Evolutionary conservation across 2,888 invertebrate species (phyloP).

Genomic region (Leptopilina drosophilae): DNA sequence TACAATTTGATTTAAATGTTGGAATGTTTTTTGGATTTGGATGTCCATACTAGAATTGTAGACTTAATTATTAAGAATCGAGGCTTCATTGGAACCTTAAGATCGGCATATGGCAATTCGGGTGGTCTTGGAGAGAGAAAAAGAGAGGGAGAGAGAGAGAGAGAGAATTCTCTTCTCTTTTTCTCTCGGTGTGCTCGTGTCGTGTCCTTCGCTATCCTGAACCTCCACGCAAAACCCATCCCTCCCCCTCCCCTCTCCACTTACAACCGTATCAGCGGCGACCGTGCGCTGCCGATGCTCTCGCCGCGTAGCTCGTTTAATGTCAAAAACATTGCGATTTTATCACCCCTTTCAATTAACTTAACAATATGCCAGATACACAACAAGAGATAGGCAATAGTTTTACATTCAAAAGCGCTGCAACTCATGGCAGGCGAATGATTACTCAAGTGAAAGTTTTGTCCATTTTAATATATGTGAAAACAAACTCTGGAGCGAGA

Average conservation of each 20-base stretch:
- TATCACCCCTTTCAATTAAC: slow-evolving; percentile 71
- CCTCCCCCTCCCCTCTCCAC: background rate
- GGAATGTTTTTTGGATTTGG: too few species aligned
- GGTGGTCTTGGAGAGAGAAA: slow-evolving; percentile 59
- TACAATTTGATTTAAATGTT: too few species aligned
- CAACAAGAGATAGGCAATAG: slow-evolving; percentile 64
- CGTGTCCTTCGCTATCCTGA: slow-evolving; percentile 43
- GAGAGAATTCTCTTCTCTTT: slow-evolving; percentile 46
- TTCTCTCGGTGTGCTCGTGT: slow-evolving; percentile 49
- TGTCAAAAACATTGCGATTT: slow-evolving; percentile 70
- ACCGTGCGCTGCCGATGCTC: slow-evolving; percentile 48
- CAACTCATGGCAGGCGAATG: slow-evolving; percentile 15
- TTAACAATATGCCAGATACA: slow-evolving; percentile 69
- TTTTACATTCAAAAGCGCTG: slow-evolving; percentile 54
- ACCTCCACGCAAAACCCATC: background rate
- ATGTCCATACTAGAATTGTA: too few species aligned
- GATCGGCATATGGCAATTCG: slow-evolving; percentile 53
- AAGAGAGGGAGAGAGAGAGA: background rate
- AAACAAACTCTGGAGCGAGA: slow-evolving; percentile 26
- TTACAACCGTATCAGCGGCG: slow-evolving; percentile 45
- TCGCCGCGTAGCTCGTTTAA: slow-evolving; percentile 61
- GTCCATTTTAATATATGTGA: slow-evolving; percentile 49
- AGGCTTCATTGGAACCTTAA: slow-evolving; percentile 22
- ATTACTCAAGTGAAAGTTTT: slow-evolving; percentile 55
- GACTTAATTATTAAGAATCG: too few species aligned